These are phyloP conservation scores for Drosophila suboccidentalis DNA, from an alignment of 2,888 invertebrate genomes.

Conservation along the genomic window DNA sequence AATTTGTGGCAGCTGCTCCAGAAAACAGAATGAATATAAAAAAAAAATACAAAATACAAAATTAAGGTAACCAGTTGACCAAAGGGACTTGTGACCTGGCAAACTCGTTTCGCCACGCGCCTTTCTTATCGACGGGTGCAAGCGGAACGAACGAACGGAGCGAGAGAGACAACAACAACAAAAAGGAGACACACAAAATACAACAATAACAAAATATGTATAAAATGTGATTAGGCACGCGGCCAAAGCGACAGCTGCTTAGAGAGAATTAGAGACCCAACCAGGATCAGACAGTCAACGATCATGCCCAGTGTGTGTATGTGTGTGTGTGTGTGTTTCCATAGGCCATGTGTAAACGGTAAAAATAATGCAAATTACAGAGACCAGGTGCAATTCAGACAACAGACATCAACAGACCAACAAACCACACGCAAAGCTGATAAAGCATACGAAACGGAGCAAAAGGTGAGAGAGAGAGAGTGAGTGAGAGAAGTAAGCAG, in stretches of 20 bases:
- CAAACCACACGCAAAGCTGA: slow-evolving; percentile 63
- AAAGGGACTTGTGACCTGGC: slow-evolving; percentile 14
- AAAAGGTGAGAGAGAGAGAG: not conserved
- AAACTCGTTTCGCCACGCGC: slow-evolving; percentile 61
- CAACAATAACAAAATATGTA: slow-evolving; percentile 26
- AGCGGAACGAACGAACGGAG: slow-evolving; percentile 18
- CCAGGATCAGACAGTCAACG: slow-evolving; percentile 44
- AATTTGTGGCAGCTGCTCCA: slow-evolving; percentile 56
- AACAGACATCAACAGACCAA: slow-evolving; percentile 52
- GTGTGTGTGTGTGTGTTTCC: slow-evolving; percentile 25
- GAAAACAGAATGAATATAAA: slow-evolving; percentile 16
- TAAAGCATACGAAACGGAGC: slow-evolving; percentile 41
- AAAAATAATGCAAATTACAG: slow-evolving; percentile 79
- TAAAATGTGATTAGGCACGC: slow-evolving; percentile 69
- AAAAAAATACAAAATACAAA: slow-evolving; percentile 15
- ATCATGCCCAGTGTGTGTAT: not conserved
- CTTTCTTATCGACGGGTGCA: slow-evolving; percentile 41
- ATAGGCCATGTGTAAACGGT: slow-evolving; percentile 65
- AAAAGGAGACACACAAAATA: slow-evolving; percentile 10
- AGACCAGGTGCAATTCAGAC: slow-evolving; percentile 81
- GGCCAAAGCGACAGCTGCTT: slow-evolving; percentile 59
- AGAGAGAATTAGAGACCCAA: slow-evolving; percentile 39
- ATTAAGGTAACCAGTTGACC: slow-evolving; percentile 28
- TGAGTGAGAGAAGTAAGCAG: slow-evolving; percentile 7
- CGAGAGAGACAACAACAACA: not conserved